Conservation (phyloP, 2,797 vertebrate genomes). For the Malurus leucopterus region DNA sequence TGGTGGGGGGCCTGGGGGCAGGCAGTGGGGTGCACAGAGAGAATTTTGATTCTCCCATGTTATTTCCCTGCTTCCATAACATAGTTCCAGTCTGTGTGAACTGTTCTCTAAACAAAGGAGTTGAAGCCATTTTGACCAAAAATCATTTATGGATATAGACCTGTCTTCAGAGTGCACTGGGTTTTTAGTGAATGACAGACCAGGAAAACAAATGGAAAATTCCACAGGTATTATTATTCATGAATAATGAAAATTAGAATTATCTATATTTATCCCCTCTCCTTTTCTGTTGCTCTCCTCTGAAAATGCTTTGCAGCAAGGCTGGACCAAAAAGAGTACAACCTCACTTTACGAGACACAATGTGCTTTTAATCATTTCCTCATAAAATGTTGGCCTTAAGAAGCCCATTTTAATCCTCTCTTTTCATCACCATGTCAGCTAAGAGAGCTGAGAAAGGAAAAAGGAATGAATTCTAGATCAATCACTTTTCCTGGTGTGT, state of each 20-base stretch:
- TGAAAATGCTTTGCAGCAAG: neutral
- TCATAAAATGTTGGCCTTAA: slow-evolving; percentile 1
- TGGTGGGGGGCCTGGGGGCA: no score
- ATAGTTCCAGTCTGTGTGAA: neutral
- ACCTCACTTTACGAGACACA: neutral
- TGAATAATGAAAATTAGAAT: neutral
- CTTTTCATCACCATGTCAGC: neutral
- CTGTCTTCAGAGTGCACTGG: neutral
- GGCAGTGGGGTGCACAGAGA: neutral
- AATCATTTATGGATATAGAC: neutral
- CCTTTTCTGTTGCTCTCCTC: neutral
- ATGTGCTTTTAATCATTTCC: neutral
- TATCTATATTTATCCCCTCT: neutral
- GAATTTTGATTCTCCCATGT: neutral
- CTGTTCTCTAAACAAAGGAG: neutral
- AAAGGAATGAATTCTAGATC: neutral
- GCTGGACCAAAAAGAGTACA: neutral
- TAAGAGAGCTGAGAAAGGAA: neutral
- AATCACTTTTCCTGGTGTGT: neutral
- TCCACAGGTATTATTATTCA: neutral
- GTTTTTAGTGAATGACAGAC: neutral
- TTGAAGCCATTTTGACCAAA: neutral
- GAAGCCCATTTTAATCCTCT: slow-evolving; percentile 2
- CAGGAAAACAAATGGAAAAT: neutral
- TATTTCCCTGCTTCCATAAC: neutral